These are phyloP conservation scores for Eupeodes corollae DNA, from an alignment of 1,140 invertebrate genomes.

Conservation along the genomic window DNA sequence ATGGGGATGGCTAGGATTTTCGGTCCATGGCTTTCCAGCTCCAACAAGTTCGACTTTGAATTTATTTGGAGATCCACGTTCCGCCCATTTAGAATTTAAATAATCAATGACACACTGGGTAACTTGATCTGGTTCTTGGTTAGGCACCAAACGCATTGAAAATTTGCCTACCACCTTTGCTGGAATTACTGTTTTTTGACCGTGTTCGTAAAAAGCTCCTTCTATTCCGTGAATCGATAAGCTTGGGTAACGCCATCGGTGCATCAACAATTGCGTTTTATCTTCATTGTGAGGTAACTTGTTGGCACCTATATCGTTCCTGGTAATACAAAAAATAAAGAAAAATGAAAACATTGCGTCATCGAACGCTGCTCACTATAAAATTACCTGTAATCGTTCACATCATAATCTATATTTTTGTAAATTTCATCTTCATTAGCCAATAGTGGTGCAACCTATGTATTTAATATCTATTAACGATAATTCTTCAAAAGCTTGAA, in stretches of 20 bases:
- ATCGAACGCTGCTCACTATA: background rate
- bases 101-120: slow-evolving; percentile 62
- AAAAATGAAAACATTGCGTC: background rate
- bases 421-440: slow-evolving; percentile 69
- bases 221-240: slow-evolving; percentile 85
- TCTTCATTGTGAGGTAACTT: slow-evolving; percentile 63
- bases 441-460: slow-evolving; percentile 42
- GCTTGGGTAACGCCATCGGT: slow-evolving; percentile 81
- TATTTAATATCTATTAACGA: too few relatives aligned
- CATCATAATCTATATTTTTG: slow-evolving; percentile 80
- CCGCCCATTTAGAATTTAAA: slow-evolving; percentile 57
- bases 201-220: slow-evolving; percentile 78
- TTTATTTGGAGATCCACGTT: slow-evolving; percentile 72
- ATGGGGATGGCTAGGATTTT: slow-evolving; percentile 83
- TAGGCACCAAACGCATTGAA: slow-evolving; percentile 86
- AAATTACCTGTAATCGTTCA: slow-evolving; percentile 58
- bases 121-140: slow-evolving; percentile 72
- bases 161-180: slow-evolving; percentile 92
- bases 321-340: slow-evolving; percentile 16
- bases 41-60: slow-evolving; percentile 51
- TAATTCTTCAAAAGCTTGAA: background rate
- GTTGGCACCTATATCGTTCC: slow-evolving; percentile 55
- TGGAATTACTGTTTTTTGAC: slow-evolving; percentile 93
- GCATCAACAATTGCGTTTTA: slow-evolving; percentile 71
- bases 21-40: slow-evolving; percentile 74